Conservation (phyloP, 2,888 invertebrate genomes). For the Pherbina coryleti region DNA sequence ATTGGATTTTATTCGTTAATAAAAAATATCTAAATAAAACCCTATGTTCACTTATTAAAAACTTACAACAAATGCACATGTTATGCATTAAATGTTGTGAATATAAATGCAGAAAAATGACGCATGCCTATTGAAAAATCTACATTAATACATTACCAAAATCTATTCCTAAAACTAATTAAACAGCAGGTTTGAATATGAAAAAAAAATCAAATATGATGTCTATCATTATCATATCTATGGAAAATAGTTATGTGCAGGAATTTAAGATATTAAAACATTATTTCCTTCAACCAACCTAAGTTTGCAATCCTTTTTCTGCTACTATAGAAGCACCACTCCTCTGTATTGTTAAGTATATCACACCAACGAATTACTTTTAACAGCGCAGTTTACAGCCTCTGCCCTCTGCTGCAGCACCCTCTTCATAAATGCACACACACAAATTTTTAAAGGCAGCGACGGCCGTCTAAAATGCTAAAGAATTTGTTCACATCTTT, state of each 20-base stretch:
- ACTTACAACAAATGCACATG: neutral
- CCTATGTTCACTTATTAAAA: neutral
- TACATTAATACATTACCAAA: neutral
- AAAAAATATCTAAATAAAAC: neutral
- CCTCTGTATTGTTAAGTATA: slow-evolving; percentile 3
- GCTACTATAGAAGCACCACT: slow-evolving; percentile 8
- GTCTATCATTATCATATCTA: neutral
- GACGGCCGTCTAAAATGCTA: neutral
- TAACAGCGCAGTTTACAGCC: slow-evolving; percentile 8
- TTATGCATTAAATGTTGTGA: neutral
- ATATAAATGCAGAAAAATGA: neutral
- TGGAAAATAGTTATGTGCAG: neutral
- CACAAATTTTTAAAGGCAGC: slow-evolving; percentile 11
- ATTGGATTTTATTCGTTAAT: neutral
- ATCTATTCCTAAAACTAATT: neutral
- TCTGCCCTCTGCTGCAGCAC: neutral
- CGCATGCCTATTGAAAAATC: slow-evolving; percentile 8
- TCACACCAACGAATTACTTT: slow-evolving; percentile 1
- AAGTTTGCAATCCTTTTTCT: neutral
- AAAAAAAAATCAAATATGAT: neutral
- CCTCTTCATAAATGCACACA: neutral
- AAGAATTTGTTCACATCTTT: neutral
- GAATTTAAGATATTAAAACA: neutral
- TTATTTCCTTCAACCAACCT: neutral
- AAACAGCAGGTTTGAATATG: slow-evolving; percentile 10